Conservation (phyloP, 1,140 invertebrate genomes). For the Trichonephila clavata region DNA sequence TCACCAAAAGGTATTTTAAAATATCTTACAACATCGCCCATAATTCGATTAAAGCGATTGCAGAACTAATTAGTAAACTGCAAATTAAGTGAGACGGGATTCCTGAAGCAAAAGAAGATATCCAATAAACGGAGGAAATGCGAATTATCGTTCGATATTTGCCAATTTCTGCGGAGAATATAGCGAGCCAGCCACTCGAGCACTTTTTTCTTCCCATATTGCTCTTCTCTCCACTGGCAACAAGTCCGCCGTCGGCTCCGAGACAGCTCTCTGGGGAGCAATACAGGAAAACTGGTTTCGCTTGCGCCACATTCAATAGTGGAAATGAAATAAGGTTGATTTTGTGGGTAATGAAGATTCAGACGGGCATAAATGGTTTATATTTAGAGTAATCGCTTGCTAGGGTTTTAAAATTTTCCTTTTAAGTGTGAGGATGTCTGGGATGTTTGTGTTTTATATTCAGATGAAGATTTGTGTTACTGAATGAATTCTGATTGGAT, state of each 20-base stretch:
- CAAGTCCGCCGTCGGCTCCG: neutral
- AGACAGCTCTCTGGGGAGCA: slow-evolving; percentile 1
- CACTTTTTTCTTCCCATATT: neutral
- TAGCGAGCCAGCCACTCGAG: neutral
- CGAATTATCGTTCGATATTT: neutral
- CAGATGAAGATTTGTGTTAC: neutral
- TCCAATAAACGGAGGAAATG: neutral
- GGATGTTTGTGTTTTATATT: neutral
- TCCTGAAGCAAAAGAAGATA: neutral
- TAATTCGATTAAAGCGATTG: slow-evolving; percentile 11
- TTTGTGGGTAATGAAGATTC: neutral
- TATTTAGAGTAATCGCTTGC: neutral
- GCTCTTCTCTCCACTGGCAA: neutral
- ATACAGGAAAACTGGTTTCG: neutral
- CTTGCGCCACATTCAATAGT: neutral
- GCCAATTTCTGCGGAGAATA: neutral
- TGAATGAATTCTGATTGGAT: neutral
- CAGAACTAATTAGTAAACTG: slow-evolving; percentile 11
- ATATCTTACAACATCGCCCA: neutral
- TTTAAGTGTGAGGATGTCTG: neutral
- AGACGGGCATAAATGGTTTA: neutral
- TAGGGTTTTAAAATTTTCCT: slow-evolving; percentile 5
- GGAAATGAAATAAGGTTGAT: slow-evolving; percentile 7
- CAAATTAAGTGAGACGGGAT: neutral
- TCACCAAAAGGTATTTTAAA: slow-evolving; percentile 1